A percentile compares a stretch with the other conserved stretches of the same genome.
Evolutionary conservation across 2,888 invertebrate genomes (phyloP).

Genomic region (Reticulitermes lucifugus): DNA sequence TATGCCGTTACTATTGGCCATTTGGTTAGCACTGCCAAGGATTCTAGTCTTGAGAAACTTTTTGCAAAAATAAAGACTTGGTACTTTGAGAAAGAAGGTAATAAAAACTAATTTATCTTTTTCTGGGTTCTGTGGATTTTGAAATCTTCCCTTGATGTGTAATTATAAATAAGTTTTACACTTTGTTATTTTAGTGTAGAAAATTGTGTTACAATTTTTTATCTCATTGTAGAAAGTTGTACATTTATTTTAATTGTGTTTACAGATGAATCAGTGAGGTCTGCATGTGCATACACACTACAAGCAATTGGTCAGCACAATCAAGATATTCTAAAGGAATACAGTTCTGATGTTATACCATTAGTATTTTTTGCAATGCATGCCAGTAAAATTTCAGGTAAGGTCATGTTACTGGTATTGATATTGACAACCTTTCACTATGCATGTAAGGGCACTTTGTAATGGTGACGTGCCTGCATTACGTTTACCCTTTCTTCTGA

Average conservation of each 20-base stretch:
- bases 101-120: neutral
- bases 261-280: constrained; percentile 79
- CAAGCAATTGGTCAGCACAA: constrained; percentile 86
- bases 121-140: no score
- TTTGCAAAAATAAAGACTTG: constrained; percentile 72
- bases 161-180: no score
- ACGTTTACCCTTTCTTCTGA: no score
- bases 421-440: no score
- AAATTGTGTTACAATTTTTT: no score
- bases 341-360: constrained; percentile 80
- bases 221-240: no score
- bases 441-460: no score
- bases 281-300: constrained; percentile 79
- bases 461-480: no score
- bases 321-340: constrained; percentile 83
- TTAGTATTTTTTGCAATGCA: constrained; percentile 93
- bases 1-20: constrained; percentile 88
- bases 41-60: constrained; percentile 74
- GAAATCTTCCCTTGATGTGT: no score
- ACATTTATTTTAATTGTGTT: constrained; percentile 50
- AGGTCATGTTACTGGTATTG: constrained; percentile 30
- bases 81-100: constrained; percentile 77
- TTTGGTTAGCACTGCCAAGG: constrained; percentile 85
- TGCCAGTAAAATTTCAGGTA: constrained; percentile 75
- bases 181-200: no score